Evolutionary conservation across 2,113 vertebrate genomes (phyloP), one percentile per base, ranked within the genome.

Genomic region (Chaetodon trifascialis): DNA sequence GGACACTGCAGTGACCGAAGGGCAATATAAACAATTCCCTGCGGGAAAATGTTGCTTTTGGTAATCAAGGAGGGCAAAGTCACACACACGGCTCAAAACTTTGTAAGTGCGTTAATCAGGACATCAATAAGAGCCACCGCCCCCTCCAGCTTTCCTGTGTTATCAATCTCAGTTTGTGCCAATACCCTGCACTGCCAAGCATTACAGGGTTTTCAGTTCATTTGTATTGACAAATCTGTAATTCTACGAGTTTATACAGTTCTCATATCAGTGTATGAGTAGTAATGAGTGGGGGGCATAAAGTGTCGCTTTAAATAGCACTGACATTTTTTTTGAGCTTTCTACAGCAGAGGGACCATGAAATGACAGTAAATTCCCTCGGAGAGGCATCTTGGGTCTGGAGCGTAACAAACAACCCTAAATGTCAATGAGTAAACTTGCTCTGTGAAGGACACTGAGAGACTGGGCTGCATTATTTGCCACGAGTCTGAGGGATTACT

Each of bases 371-470:
- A 72, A 89, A 90, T 90, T 93, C 86, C 89, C 83, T 69, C 3
- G 1, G 63, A 86, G 82, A 87, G 82, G 73, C 38, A 21, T 80
- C 76, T 90, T 25, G 73, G 66, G 64, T 86, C 75, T 87, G 88
- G 80, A 76, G 82, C 75, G 73, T 91, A 90, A 90, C 92, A 94
- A 90, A 94, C 90, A 91, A 87, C 76, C 87, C 91, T 91, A 93
- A 95, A 95, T 95, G 93, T 94, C 94, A 94, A 69, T 86, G 87
- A 86, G 83, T 83, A 79, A 87, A 94, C 93, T 93, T 90, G 72
- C 76, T 89, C 89, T 80, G 86, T 94, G 94, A 95, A 95, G 95
- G 95, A 93, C 95, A 93, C 83, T 82, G 86, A 93, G 89, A 89
- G 88, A 92, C 88, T 89, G 87, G 89, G 82, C 73, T 89, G 87